A percentile compares a stretch with the other conserved stretches of the same genome.
Evolutionary conservation across 2,113 vertebrate genomes (phyloP).

Genomic region (Myiozetetes cayanensis): DNA sequence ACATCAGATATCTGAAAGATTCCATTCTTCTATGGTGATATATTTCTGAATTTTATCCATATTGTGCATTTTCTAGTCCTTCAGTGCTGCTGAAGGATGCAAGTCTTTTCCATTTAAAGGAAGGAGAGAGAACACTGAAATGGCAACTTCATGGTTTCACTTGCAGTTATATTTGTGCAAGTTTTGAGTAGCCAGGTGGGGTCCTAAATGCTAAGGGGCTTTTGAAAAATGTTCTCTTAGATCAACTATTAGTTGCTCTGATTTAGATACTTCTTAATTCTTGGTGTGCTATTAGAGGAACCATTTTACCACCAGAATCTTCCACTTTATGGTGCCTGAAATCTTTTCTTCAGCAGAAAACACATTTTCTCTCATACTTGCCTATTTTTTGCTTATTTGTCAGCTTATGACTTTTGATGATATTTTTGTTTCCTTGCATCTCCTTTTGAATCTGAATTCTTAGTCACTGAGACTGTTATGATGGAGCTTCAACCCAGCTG

Average conservation of each 20-base stretch:
- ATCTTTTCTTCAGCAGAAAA: not conserved
- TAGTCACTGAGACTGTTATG: not conserved
- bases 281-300: not conserved
- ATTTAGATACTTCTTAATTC: not conserved
- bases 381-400: not conserved
- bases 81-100: not conserved
- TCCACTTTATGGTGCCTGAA: not conserved
- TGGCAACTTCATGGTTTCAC: not conserved
- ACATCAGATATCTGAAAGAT: not conserved
- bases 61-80: not conserved
- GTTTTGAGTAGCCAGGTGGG: not conserved
- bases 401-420: not conserved
- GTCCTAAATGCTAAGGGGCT: not conserved
- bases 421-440: not conserved
- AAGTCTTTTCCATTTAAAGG: not conserved
- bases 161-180: not conserved
- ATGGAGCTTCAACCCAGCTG: not conserved
- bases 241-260: not conserved
- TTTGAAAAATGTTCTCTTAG: not conserved
- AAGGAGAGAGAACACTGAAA: not conserved
- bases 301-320: not conserved
- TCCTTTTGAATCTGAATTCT: not conserved
- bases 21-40: not conserved
- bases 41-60: not conserved
- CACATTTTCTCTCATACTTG: not conserved